Conservation (phyloP, 2,888 invertebrate species). For the Xanthia togata region DNA sequence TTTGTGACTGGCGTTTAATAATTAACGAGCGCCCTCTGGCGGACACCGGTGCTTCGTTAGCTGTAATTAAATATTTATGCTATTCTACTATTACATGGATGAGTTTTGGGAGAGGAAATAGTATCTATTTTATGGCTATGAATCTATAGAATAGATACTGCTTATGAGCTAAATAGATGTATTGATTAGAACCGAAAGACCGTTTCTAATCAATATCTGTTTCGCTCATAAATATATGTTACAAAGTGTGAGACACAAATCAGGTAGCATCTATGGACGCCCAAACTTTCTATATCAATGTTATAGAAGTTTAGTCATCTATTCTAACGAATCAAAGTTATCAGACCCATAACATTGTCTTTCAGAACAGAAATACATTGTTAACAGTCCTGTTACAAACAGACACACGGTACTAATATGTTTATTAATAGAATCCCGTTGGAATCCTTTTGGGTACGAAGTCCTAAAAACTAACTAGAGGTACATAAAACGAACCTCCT, state of each 20-base stretch:
- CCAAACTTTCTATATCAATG: not conserved
- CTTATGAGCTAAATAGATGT: too few relatives aligned
- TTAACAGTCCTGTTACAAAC: not conserved
- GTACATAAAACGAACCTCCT: not conserved
- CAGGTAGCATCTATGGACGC: not conserved
- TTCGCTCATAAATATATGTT: not conserved
- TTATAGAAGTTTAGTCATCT: too few relatives aligned
- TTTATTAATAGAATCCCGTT: not conserved
- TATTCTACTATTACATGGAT: not conserved
- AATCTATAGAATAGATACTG: too few relatives aligned
- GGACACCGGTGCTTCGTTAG: constrained; percentile 20
- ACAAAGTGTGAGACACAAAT: not conserved
- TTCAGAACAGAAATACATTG: not conserved
- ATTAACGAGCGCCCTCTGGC: constrained; percentile 39
- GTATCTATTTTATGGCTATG: too few relatives aligned
- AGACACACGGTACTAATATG: not conserved
- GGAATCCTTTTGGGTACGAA: not conserved
- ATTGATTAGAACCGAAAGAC: too few relatives aligned
- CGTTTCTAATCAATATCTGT: not conserved
- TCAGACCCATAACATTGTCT: too few relatives aligned
- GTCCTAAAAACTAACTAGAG: not conserved
- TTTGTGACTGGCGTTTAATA: constrained; percentile 44
- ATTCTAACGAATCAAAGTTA: not conserved
- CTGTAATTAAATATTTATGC: constrained; percentile 33
- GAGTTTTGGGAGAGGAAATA: not conserved